These are phyloP conservation scores for Zygothrica quintamaculata DNA, from an alignment of 2,888 invertebrate genomes.

Conservation along the genomic window DNA sequence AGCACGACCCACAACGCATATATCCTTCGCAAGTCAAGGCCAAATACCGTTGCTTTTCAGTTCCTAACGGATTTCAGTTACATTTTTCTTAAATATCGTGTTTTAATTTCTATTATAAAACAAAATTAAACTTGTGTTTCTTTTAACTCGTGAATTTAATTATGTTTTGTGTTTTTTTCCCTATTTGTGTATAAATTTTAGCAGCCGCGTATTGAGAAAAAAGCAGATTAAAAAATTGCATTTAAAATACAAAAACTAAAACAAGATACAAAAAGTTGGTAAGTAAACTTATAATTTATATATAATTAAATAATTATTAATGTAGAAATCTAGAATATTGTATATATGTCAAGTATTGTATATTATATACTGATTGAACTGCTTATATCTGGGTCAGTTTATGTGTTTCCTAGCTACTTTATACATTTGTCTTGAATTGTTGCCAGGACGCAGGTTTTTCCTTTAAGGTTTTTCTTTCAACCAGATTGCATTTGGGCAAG, in stretches of 20 bases:
- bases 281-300: neutral
- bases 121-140: neutral
- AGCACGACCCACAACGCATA: neutral
- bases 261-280: slow-evolving; percentile 2
- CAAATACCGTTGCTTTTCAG: slow-evolving; percentile 21
- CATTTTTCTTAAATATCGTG: slow-evolving; percentile 9
- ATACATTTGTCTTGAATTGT: neutral
- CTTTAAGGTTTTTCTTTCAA: slow-evolving; percentile 1
- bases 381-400: too few species aligned
- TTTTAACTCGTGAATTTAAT: slow-evolving; percentile 20
- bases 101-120: slow-evolving; percentile 8
- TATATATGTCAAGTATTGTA: too few species aligned
- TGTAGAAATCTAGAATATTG: too few species aligned
- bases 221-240: slow-evolving; percentile 20
- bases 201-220: slow-evolving; percentile 16
- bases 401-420: neutral
- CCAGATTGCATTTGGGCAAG: slow-evolving; percentile 30
- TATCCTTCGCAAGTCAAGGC: slow-evolving; percentile 30
- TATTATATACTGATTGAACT: too few species aligned
- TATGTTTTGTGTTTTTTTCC: slow-evolving; percentile 29
- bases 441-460: neutral
- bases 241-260: slow-evolving; percentile 18
- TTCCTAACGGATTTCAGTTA: slow-evolving; percentile 6
- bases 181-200: slow-evolving; percentile 13
- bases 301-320: too few species aligned